A percentile compares a stretch with the other conserved stretches of the same genome.
Evolutionary conservation across 2,797 vertebrate genomes (phyloP).

Genomic region (Pantherophis alleghaniensis): DNA sequence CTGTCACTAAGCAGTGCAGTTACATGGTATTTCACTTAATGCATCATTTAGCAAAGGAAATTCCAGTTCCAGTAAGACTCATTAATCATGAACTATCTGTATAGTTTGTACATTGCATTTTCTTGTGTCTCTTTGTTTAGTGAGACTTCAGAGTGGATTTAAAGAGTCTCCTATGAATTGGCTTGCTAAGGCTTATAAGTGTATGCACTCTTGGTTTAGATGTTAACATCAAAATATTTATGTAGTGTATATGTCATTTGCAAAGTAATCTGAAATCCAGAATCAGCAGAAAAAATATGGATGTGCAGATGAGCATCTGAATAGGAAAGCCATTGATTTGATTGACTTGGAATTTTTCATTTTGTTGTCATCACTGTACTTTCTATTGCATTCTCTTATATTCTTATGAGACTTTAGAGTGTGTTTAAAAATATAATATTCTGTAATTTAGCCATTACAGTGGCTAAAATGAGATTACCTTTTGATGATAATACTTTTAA

Average conservation of each 20-base stretch:
- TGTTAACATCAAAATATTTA: no score
- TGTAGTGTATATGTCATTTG: no score
- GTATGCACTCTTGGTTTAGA: no score
- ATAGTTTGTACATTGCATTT: neutral
- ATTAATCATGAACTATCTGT: neutral
- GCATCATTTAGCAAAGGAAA: neutral
- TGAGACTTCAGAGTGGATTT: neutral
- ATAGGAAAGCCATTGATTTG: neutral
- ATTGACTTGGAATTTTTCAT: neutral
- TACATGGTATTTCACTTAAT: neutral
- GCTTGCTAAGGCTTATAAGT: no score
- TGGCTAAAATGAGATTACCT: neutral
- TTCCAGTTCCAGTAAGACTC: neutral
- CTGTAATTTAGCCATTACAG: neutral
- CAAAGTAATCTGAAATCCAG: neutral
- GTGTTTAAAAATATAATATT: neutral
- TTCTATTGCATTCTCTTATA: neutral
- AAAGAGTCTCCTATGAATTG: no score
- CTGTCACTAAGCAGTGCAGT: neutral
- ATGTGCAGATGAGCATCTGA: neutral
- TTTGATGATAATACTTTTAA: neutral
- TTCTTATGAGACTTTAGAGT: neutral
- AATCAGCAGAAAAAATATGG: neutral
- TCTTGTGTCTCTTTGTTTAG: neutral
- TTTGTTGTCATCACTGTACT: neutral